Base-by-base conservation (phyloP, 2,888 invertebrate species). In the Limnephilus auricula region DNA sequence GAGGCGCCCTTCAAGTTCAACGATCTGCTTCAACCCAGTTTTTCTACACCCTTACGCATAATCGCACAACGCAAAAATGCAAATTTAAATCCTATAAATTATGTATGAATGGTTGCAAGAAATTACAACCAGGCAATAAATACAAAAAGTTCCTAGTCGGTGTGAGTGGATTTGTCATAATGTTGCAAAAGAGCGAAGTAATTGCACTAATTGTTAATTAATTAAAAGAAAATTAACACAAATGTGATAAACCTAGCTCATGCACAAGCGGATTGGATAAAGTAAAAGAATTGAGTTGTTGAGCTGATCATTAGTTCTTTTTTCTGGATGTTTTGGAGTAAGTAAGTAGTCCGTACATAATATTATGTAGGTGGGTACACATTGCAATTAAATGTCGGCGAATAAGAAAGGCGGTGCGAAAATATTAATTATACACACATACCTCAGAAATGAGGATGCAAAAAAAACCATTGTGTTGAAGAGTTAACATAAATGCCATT, bases 381-480 rank as follows among this genome's bases (percentile, higher is more conserved):
- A 34, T 90, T 34, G 88, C 87, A 90, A 90, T 91, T 90, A 91
- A 82, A 90, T 82, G 90, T 91, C 91, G 90, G 90, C 87, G 40
- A 91, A 86, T 40, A 65, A 78, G 80, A 82, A 87, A 82, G 87
- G 50, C 88, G 37, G 91, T 82, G 87, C 86, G 91, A 91, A 91
- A 91, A 82, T 88, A 90, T 87, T 91, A 91, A 91, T 90, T 85
- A 90, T 13, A 50, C 65, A 84, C 84, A 84, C 40, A 90, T 90
- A 82, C 90, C 84, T 84, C 9, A 34, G 45, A 83, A 84, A 90
- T 78, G 90, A 85, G 78, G 34, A 40, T 32, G 80, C 3, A 82
- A 13, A 82, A 90, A 34, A 89, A 85, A 90, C 50, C 83, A 13
- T 82, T 6, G 30, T 82, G 80, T 82, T 34, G 32, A 34, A 83